A percentile compares a stretch with the other conserved stretches of the same genome.
These are phyloP conservation scores for Drosophila incognita DNA, from an alignment of 2,888 invertebrate genomes.

Conservation along the genomic window DNA sequence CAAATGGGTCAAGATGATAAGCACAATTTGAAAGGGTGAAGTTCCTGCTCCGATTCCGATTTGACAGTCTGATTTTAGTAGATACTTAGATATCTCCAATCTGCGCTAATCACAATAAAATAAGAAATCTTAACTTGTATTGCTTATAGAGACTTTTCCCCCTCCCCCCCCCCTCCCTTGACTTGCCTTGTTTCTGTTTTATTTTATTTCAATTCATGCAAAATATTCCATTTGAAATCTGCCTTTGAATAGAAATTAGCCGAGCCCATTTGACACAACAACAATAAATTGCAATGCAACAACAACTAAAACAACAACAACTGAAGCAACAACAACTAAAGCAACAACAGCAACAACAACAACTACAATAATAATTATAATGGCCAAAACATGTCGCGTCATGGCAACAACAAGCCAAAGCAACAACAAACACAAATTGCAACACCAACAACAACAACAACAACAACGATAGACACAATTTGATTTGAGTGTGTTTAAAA, in stretches of 20 bases:
- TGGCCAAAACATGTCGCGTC: slow-evolving; percentile 72
- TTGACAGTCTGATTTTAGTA: background rate
- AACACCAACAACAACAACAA: background rate
- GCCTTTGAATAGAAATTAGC: slow-evolving; percentile 8
- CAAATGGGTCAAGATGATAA: background rate
- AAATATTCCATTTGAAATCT: background rate
- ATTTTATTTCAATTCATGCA: background rate
- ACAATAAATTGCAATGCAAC: slow-evolving; percentile 54
- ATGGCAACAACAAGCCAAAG: slow-evolving; percentile 37
- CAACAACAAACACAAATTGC: slow-evolving; percentile 13
- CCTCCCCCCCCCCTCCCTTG: background rate
- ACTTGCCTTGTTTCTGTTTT: background rate
- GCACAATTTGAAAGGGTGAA: background rate
- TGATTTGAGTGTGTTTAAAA: slow-evolving; percentile 53
- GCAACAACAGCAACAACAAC: background rate
- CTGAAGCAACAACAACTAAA: background rate
- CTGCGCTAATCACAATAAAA: background rate
- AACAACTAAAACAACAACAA: background rate
- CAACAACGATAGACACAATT: slow-evolving; percentile 26
- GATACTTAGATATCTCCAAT: too few relatives aligned
- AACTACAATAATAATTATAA: slow-evolving; percentile 51
- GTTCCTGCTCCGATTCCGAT: background rate
- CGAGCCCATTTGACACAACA: slow-evolving; percentile 28
- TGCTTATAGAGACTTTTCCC: background rate
- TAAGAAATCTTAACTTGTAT: background rate